phyloP scores from a whole-genome alignment of 1,140 invertebrate species.

The Pomacea maculata region DNA sequence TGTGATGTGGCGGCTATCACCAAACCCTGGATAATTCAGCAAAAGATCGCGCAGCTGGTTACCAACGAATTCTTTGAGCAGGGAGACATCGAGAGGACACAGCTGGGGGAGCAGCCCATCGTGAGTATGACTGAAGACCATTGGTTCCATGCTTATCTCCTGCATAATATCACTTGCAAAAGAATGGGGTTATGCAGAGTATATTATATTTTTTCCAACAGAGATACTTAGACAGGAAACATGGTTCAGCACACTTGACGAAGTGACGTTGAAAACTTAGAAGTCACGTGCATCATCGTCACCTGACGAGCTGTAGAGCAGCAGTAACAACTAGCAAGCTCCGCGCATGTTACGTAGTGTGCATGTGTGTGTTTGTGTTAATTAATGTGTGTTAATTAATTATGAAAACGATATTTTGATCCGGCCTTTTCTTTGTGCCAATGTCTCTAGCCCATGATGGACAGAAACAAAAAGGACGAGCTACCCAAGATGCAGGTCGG shows the following conservation, averaged over 20 bases:
- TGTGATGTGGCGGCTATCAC: conserved; percentile 97
- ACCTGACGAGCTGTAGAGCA: too few relatives aligned
- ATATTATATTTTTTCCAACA: too few relatives aligned
- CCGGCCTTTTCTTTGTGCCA: background rate
- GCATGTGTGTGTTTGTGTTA: too few relatives aligned
- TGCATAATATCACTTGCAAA: too few relatives aligned
- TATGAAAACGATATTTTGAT: background rate
- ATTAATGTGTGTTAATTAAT: too few relatives aligned
- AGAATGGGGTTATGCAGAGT: too few relatives aligned
- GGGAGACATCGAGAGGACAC: conserved; percentile 92
- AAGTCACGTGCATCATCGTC: too few relatives aligned
- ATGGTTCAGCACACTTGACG: too few relatives aligned
- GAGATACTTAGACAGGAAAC: too few relatives aligned
- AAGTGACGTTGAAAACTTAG: too few relatives aligned
- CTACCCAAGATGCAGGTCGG: conserved; percentile 97
- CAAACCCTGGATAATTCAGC: conserved; percentile 97
- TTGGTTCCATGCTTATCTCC: background rate
- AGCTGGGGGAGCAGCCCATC: conserved; percentile 92
- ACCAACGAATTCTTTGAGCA: conserved; percentile 98
- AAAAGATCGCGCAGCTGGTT: conserved; percentile 84
- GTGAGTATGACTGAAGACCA: conserved; percentile 66
- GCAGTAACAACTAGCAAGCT: too few relatives aligned
- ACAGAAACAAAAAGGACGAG: conserved; percentile 93
- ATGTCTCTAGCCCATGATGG: conserved; percentile 83
- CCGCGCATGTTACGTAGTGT: background rate